Evolutionary conservation across 2,797 vertebrate species (phyloP).

Genomic region (Heteromormyrus szaboi): DNA sequence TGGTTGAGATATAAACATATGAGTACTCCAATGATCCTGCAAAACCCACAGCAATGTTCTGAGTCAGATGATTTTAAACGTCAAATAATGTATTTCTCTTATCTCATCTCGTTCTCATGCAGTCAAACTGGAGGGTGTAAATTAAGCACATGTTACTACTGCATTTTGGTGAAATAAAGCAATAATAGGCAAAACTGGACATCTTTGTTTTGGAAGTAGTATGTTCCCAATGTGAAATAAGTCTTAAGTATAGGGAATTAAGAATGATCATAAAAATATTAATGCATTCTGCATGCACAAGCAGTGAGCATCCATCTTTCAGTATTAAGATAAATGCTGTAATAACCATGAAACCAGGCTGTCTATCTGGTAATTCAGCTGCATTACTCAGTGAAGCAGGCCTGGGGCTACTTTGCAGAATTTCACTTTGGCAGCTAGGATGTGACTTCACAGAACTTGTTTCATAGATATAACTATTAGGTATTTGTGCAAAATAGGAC

Average conservation of each 20-base stretch:
- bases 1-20: neutral
- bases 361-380: neutral
- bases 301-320: neutral
- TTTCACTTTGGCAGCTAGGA: neutral
- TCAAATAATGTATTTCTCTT: neutral
- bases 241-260: neutral
- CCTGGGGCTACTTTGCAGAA: neutral
- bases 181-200: neutral
- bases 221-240: neutral
- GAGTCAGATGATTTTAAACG: neutral
- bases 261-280: constrained; percentile 5
- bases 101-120: neutral
- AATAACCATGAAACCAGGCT: neutral
- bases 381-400: neutral
- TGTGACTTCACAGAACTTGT: constrained; percentile 1
- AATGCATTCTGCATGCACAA: constrained; percentile 5
- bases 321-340: neutral
- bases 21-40: neutral
- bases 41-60: neutral
- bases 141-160: neutral
- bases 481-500: neutral
- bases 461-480: neutral
- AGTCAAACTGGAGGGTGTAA: neutral
- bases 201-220: neutral
- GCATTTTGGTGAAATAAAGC: neutral